phyloP scores from a whole-genome alignment of 2,113 vertebrate species.

The Amia ocellicauda region DNA sequence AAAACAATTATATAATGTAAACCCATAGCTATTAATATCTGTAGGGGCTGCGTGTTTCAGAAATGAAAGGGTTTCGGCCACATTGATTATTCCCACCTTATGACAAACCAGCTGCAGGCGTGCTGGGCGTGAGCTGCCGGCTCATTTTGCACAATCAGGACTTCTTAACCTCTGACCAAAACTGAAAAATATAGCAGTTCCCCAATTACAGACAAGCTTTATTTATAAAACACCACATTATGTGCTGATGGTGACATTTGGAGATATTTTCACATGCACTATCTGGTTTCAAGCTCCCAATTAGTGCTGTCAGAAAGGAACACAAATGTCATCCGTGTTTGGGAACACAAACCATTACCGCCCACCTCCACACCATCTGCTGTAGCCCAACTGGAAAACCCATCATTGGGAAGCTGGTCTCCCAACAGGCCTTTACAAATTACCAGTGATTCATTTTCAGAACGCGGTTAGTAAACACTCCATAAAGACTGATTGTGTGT shows the following conservation, averaged over 20 bases:
- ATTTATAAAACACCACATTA: neutral
- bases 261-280: neutral
- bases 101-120: too few relatives aligned
- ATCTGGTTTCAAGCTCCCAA: neutral
- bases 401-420: neutral
- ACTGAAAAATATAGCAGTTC: neutral
- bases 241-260: neutral
- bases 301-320: neutral
- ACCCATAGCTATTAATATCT: too few relatives aligned
- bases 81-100: neutral
- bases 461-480: neutral
- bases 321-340: too few relatives aligned
- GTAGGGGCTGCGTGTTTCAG: too few relatives aligned
- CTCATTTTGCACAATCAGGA: too few relatives aligned
- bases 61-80: too few relatives aligned
- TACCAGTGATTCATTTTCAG: neutral
- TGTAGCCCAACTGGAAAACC: neutral
- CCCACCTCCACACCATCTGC: neutral
- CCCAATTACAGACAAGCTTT: neutral
- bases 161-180: neutral
- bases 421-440: neutral
- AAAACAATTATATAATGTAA: too few relatives aligned
- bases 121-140: too few relatives aligned
- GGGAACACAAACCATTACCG: neutral
- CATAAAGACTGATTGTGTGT: slow-evolving; percentile 1